A percentile compares a stretch with the other conserved stretches of the same genome.
Evolutionary conservation across 2,888 invertebrate species (phyloP).

Genomic region (Anticlea derivata): DNA sequence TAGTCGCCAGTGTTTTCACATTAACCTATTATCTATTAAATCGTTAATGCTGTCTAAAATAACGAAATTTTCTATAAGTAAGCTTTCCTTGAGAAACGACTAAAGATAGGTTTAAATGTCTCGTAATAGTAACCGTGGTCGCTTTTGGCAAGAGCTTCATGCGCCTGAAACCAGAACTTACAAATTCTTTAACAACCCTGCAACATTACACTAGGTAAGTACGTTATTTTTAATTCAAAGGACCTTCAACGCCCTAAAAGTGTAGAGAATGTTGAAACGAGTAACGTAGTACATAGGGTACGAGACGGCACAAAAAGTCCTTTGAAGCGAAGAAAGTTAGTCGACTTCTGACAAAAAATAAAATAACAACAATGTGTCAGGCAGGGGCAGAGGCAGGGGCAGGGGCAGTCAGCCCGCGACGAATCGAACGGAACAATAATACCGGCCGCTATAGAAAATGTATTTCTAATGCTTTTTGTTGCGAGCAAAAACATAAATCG

Average conservation of each 20-base stretch:
- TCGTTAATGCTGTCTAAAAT: too few relatives aligned
- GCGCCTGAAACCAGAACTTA: too few relatives aligned
- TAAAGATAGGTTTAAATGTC: too few relatives aligned
- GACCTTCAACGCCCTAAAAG: not conserved
- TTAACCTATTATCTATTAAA: too few relatives aligned
- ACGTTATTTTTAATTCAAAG: not conserved
- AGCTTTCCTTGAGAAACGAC: too few relatives aligned
- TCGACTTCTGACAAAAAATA: slow-evolving; percentile 10
- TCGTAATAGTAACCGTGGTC: too few relatives aligned
- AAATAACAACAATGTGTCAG: slow-evolving; percentile 17
- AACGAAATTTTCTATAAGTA: too few relatives aligned
- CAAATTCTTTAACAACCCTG: not conserved
- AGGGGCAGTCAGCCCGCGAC: slow-evolving; percentile 7
- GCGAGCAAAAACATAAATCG: slow-evolving; percentile 2
- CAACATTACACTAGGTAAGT: not conserved
- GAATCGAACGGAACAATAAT: slow-evolving; percentile 9
- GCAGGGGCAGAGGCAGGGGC: too few relatives aligned
- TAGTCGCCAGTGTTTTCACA: too few relatives aligned
- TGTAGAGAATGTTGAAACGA: slow-evolving; percentile 1
- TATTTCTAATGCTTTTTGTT: slow-evolving; percentile 10
- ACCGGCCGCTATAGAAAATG: slow-evolving; percentile 10
- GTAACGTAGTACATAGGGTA: not conserved
- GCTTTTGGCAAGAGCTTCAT: too few relatives aligned
- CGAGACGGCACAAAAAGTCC: slow-evolving; percentile 2
- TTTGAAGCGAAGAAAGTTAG: slow-evolving; percentile 21